These are phyloP conservation scores for Ariolimax columbianus DNA, from an alignment of 2,888 invertebrate genomes.

Conservation along the genomic window DNA sequence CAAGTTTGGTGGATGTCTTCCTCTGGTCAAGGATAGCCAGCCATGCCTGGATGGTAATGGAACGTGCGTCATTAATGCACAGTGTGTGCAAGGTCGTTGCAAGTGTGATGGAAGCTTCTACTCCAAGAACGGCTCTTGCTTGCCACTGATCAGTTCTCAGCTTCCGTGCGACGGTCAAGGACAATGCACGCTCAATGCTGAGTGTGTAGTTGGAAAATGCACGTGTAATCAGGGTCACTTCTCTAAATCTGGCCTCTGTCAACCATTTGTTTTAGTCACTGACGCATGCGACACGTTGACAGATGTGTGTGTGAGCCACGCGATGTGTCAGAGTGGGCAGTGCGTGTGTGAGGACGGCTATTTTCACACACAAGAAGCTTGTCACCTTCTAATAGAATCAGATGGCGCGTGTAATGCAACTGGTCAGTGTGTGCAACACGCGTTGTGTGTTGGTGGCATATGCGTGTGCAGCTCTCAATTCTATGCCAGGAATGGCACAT, in stretches of 20 bases:
- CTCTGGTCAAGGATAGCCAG: constrained; percentile 44
- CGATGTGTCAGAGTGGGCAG: constrained; percentile 36
- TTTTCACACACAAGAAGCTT: constrained; percentile 43
- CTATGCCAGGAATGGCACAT: constrained; percentile 38
- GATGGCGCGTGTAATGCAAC: constrained; percentile 36
- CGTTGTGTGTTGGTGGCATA: constrained; percentile 27
- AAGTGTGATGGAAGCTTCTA: constrained; percentile 45
- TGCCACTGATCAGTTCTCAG: constrained; percentile 31
- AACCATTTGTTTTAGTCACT: constrained; percentile 8
- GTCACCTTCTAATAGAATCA: constrained; percentile 38
- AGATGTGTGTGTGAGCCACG: constrained; percentile 50
- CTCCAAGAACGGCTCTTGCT: constrained; percentile 26
- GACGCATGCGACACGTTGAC: constrained; percentile 43
- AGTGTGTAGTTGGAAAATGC: constrained; percentile 41
- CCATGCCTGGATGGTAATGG: constrained; percentile 46
- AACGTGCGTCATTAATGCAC: constrained; percentile 39
- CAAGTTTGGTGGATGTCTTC: constrained; percentile 12
- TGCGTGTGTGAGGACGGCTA: constrained; percentile 44
- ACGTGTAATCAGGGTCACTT: constrained; percentile 34
- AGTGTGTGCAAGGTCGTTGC: constrained; percentile 39
- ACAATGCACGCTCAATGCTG: constrained; percentile 45
- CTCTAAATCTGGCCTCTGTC: constrained; percentile 35
- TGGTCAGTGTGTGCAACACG: constrained; percentile 51
- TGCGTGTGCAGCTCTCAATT: constrained; percentile 44
- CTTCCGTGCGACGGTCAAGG: constrained; percentile 35